Conservation (phyloP, 2,797 vertebrate species). For the Lycodopsis pacificus region DNA sequence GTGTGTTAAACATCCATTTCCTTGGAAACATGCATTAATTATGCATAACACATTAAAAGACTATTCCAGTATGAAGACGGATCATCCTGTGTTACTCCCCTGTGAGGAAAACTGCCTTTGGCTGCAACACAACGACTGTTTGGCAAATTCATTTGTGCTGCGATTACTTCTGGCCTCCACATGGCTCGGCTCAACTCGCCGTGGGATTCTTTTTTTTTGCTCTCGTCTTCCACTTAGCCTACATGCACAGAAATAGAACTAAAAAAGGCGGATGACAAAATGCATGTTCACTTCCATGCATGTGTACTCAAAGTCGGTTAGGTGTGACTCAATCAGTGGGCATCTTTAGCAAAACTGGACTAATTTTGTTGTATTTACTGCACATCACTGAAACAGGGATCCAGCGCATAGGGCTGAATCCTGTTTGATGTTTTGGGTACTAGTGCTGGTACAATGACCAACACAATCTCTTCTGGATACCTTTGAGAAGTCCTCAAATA, state of each 20-base stretch:
- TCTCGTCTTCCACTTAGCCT: slow-evolving; percentile 49
- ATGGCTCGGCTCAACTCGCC: slow-evolving; percentile 37
- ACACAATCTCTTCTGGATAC: background rate
- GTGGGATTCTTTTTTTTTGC: slow-evolving; percentile 16
- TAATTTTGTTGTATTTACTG: background rate
- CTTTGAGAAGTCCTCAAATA: background rate
- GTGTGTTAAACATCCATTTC: slow-evolving; percentile 4
- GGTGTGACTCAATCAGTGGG: slow-evolving; percentile 27
- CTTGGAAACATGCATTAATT: slow-evolving; percentile 21
- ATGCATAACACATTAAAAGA: slow-evolving; percentile 28
- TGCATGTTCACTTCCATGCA: slow-evolving; percentile 25
- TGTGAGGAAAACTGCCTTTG: slow-evolving; percentile 24
- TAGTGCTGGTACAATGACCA: too few species aligned
- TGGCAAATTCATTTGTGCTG: slow-evolving; percentile 52
- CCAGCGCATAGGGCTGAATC: background rate
- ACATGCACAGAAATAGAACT: slow-evolving; percentile 49
- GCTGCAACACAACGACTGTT: slow-evolving; percentile 25
- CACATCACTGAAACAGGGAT: too few species aligned
- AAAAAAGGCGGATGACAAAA: slow-evolving; percentile 30
- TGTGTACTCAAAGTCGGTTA: background rate
- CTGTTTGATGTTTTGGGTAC: background rate
- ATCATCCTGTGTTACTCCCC: slow-evolving; percentile 18
- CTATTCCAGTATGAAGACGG: background rate
- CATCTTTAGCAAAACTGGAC: background rate
- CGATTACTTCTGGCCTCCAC: slow-evolving; percentile 47